Evolutionary conservation across 1,140 invertebrate genomes (phyloP).

Genomic region (Xylocopa sonorina): DNA sequence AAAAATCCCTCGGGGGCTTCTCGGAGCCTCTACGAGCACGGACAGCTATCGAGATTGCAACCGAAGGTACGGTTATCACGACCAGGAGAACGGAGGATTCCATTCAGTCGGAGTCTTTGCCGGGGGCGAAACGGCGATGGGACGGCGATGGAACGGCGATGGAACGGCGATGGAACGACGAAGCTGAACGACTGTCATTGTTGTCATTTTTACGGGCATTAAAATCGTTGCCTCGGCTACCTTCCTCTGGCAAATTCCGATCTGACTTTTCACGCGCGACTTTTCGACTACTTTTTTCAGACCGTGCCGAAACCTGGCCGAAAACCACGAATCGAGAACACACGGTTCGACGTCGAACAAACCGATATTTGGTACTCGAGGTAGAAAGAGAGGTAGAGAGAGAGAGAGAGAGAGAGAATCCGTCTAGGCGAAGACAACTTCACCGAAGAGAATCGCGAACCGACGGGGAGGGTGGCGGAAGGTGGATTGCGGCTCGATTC

Average conservation of each 20-base stretch:
- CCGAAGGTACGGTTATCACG: conserved; percentile 68
- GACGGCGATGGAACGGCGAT: conserved; percentile 69
- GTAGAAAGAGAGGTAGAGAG: too few species aligned
- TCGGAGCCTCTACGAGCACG: conserved; percentile 25
- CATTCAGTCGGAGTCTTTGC: conserved; percentile 72
- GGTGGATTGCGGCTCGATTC: conserved; percentile 70
- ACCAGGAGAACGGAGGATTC: conserved; percentile 72
- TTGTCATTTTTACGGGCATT: conserved; percentile 73
- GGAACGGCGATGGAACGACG: conserved; percentile 68
- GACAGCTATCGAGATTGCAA: conserved; percentile 74
- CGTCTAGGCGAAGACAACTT: conserved; percentile 66
- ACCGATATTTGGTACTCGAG: conserved; percentile 50
- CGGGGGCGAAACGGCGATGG: conserved; percentile 66
- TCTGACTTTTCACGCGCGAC: too few species aligned
- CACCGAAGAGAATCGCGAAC: conserved; percentile 29
- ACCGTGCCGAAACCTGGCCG: too few species aligned
- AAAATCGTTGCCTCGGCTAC: conserved; percentile 46
- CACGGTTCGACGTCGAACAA: conserved; percentile 21
- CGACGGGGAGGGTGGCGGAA: conserved; percentile 42
- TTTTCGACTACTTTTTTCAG: too few species aligned
- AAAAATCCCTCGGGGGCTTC: background rate
- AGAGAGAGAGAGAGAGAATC: conserved; percentile 52
- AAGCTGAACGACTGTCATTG: conserved; percentile 74
- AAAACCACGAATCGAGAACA: background rate
- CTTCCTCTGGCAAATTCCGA: conserved; percentile 27